Evolutionary conservation across 2,888 invertebrate genomes (phyloP).

Genomic region (Calliphora vomitoria): DNA sequence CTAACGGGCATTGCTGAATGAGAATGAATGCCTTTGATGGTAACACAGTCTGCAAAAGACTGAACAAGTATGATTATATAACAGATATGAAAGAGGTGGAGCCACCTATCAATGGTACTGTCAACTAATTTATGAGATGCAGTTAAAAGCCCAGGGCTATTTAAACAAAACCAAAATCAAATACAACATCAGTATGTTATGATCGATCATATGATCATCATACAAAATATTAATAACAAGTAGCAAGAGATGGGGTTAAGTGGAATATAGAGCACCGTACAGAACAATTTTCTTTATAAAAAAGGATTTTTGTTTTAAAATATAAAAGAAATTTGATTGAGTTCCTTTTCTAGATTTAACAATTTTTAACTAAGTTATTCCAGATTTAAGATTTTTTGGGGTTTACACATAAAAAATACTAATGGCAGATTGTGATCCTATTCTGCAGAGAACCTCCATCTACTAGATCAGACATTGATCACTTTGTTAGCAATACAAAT

Average conservation of each 20-base stretch:
- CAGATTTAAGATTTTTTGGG: too few relatives aligned
- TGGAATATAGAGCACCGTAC: conserved; percentile 12
- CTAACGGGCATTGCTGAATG: conserved; percentile 58
- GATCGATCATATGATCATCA: conserved; percentile 18
- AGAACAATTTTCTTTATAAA: not conserved
- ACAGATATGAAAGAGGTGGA: conserved; percentile 58
- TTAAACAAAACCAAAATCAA: conserved; percentile 62
- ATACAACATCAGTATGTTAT: conserved; percentile 44
- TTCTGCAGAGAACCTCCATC: too few relatives aligned
- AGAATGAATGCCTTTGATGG: not conserved
- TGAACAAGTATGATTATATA: conserved; percentile 55
- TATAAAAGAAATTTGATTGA: too few relatives aligned
- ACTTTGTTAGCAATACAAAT: too few relatives aligned
- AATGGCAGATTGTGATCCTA: too few relatives aligned
- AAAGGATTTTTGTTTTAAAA: too few relatives aligned
- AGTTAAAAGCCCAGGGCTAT: conserved; percentile 70
- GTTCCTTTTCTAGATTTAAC: not conserved
- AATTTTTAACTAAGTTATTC: too few relatives aligned
- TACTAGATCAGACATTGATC: too few relatives aligned
- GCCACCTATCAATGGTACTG: conserved; percentile 60
- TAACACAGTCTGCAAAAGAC: not conserved
- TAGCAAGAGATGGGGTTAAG: too few relatives aligned
- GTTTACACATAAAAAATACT: too few relatives aligned
- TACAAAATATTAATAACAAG: not conserved
- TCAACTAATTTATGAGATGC: conserved; percentile 72